Evolutionary conservation across 2,113 vertebrate genomes (phyloP).

Genomic region (Telmatochromis sp.): DNA sequence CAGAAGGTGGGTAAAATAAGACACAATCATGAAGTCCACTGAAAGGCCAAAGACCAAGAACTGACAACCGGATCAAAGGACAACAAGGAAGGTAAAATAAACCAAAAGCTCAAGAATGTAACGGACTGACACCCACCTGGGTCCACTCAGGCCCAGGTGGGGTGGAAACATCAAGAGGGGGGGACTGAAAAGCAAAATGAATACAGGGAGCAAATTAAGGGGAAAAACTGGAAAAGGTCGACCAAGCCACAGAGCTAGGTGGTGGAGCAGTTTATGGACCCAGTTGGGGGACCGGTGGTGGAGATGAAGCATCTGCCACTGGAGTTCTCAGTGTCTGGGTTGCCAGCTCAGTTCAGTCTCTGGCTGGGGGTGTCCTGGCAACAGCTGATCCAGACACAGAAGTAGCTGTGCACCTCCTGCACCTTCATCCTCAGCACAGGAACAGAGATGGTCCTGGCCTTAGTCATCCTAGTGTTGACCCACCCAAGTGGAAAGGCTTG

Average conservation of each 20-base stretch:
- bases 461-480: neutral
- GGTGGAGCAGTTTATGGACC: neutral
- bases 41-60: neutral
- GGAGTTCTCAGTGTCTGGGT: neutral
- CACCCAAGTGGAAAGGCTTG: neutral
- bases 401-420: neutral
- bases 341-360: neutral
- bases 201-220: neutral
- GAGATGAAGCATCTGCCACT: neutral
- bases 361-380: neutral
- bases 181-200: neutral
- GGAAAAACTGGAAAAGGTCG: neutral
- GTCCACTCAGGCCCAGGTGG: neutral
- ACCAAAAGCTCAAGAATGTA: neutral
- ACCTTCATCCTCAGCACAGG: neutral
- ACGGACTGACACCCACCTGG: neutral
- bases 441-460: neutral
- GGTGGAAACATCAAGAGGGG: neutral
- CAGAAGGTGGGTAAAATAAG: neutral
- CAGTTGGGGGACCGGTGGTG: neutral
- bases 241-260: neutral
- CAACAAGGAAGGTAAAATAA: neutral
- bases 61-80: neutral
- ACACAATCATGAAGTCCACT: neutral
- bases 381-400: neutral